Conservation (phyloP, 92 coral and sea anemone genomes). For the Heteractis magnifica region DNA sequence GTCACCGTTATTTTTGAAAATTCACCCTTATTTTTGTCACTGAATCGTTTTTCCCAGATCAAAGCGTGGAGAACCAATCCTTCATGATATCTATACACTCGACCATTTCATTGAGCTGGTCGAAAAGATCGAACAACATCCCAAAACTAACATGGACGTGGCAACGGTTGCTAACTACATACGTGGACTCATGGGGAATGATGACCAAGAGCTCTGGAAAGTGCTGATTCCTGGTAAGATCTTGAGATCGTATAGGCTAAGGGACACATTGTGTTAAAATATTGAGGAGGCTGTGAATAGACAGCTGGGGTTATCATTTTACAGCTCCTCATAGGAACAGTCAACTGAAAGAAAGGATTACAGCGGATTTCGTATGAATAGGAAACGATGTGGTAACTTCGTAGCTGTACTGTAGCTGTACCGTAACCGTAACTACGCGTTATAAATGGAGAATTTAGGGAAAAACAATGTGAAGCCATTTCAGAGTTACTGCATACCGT, state of each 20-base stretch:
- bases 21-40: not conserved
- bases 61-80: conserved; percentile 1
- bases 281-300: not conserved
- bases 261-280: not conserved
- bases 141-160: conserved; percentile 18
- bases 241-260: not conserved
- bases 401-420: too few species aligned
- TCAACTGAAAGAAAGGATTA: too few species aligned
- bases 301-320: too few species aligned
- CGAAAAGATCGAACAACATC: conserved; percentile 59
- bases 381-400: too few species aligned
- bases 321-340: too few species aligned
- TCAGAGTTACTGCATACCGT: too few species aligned
- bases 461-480: too few species aligned
- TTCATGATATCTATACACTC: conserved; percentile 39
- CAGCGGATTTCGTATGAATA: too few species aligned
- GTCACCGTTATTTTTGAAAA: not conserved
- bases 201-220: conserved; percentile 26
- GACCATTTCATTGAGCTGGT: conserved; percentile 61
- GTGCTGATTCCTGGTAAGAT: conserved; percentile 15
- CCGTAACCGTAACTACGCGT: too few species aligned
- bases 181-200: conserved; percentile 18
- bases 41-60: not conserved
- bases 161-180: conserved; percentile 18
- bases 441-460: too few species aligned